Conservation (phyloP, 2,797 vertebrate genomes). For the Peromyscus melanophrys region DNA sequence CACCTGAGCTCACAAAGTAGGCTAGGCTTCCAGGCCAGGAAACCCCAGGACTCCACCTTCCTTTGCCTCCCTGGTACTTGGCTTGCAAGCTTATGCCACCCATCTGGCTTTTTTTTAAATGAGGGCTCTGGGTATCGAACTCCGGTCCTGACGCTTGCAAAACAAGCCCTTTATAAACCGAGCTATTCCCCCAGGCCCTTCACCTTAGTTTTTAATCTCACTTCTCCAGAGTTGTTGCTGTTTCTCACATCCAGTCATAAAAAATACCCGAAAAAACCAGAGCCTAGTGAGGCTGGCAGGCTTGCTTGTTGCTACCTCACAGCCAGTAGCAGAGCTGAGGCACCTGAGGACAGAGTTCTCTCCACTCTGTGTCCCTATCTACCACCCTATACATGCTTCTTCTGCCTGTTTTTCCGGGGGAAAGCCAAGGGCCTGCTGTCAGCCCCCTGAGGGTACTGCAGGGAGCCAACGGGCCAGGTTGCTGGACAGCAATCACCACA, state of each 20-base stretch:
- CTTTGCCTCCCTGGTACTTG: not conserved
- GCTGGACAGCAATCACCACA: constrained; percentile 36
- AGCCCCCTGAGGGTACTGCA: not conserved
- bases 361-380: not conserved
- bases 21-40: not conserved
- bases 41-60: not conserved
- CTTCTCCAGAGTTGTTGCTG: not conserved
- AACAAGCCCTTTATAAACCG: not conserved
- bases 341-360: not conserved
- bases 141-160: not conserved
- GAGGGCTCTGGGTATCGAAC: not conserved
- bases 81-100: not conserved
- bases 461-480: not conserved
- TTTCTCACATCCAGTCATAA: not conserved
- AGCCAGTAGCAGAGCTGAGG: not conserved
- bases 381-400: fast-evolving
- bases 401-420: not conserved
- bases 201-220: not conserved
- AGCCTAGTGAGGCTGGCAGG: not conserved
- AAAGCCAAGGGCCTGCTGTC: not conserved
- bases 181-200: not conserved
- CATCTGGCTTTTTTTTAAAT: not conserved
- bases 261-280: not conserved
- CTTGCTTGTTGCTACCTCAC: not conserved
- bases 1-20: not conserved